Conservation (phyloP, 2,888 invertebrate species). For the Volucella inanis region DNA sequence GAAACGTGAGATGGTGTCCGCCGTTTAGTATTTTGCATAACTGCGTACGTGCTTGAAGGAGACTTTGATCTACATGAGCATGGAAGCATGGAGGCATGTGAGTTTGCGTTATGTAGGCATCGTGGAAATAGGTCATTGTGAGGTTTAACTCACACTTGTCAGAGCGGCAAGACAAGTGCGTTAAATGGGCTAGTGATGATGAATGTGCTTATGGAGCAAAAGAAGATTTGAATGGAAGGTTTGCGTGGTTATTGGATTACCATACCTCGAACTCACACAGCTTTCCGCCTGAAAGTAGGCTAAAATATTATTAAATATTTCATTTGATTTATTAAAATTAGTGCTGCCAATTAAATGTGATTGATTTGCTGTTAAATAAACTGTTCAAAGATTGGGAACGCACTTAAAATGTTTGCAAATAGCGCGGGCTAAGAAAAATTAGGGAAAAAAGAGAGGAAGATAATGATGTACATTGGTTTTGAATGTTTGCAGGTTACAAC, state of each 20-base stretch:
- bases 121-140: conserved; percentile 49
- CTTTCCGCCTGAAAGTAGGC: conserved; percentile 5
- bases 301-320: background rate
- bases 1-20: conserved; percentile 61
- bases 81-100: conserved; percentile 49
- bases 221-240: background rate
- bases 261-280: background rate
- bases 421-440: too few relatives aligned
- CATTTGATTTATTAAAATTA: background rate
- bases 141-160: background rate
- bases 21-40: conserved; percentile 26
- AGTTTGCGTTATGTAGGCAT: background rate
- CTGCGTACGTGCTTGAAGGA: conserved; percentile 21
- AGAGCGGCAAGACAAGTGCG: too few relatives aligned
- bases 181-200: too few relatives aligned
- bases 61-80: conserved; percentile 58
- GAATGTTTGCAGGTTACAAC: too few relatives aligned
- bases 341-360: background rate
- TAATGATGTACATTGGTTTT: too few relatives aligned
- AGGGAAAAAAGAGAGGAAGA: too few relatives aligned
- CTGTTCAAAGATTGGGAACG: too few relatives aligned
- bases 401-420: too few relatives aligned
- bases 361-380: too few relatives aligned
- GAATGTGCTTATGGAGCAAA: too few relatives aligned
- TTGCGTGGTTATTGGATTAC: background rate